Base-by-base conservation (phyloP, 1,140 invertebrate species). In the Chironomus tepperi region DNA sequence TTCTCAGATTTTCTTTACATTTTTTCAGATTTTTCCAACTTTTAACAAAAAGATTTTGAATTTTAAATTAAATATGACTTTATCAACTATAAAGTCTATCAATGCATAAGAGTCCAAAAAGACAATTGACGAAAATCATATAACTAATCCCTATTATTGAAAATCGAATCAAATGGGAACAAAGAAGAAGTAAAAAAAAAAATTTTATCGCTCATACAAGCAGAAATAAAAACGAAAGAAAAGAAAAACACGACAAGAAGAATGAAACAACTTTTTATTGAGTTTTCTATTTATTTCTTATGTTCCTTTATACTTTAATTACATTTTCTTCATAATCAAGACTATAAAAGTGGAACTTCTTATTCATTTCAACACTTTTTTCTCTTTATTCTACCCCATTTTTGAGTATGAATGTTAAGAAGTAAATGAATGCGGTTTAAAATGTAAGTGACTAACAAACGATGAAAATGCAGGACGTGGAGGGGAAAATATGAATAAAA, bases 121-220 rank as follows among this genome's bases (percentile, higher is more conserved):
- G n/a, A n/a, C n/a, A n/a, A n/a, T n/a, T n/a, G n/a, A n/a, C 24
- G 5, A 34, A 2, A 34, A 34, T 5, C 5, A 34, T 34, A 34
- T 5, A 1, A 34, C 1, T 5, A 34, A 34, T 34, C 24, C 24
- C 24, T 34, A 34, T n/a, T 57, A 57, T 57, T 57, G 47, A 57
- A 57, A 57, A 57, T 57, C 47, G 47, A 57, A 57, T 57, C 47
- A 57, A 57, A 57, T 10, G 15, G n/a, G n/a, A n/a, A 57, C 47
- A n/a, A 57, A 57, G 12, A 57, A n/a, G n/a, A n/a, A n/a, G n/a
- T n/a, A n/a, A n/a, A n/a, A n/a, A n/a, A 57, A 57, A 12, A 57
- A 57, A n/a, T 57, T 57, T 57, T 57, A 57, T 57, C 47, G 47
- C n/a, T 57, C 47, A 57, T 57, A n/a, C 47, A n/a, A n/a, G 47